Evolutionary conservation across 2,113 vertebrate species (phyloP).

Genomic region (Engraulis encrasicolus): DNA sequence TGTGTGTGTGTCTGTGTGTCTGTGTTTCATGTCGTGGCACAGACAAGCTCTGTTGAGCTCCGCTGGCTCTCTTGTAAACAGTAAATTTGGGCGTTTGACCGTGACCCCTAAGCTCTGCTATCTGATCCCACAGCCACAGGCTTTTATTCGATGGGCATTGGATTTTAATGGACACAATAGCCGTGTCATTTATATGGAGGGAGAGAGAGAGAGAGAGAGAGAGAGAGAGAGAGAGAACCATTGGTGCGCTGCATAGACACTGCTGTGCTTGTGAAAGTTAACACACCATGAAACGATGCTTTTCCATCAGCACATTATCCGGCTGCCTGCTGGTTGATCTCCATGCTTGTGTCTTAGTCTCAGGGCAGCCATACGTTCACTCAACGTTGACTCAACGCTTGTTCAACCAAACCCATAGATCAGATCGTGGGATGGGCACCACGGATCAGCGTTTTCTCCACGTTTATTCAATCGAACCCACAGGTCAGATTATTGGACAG

Average conservation of each 20-base stretch:
- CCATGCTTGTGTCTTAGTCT: conserved; percentile 37
- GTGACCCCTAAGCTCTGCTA: conserved; percentile 36
- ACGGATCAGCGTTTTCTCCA: no score
- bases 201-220: conserved; percentile 13
- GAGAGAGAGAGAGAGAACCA: neutral
- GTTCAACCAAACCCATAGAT: no score
- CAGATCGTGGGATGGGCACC: no score
- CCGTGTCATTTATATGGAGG: conserved; percentile 55
- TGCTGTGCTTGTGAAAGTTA: conserved; percentile 55
- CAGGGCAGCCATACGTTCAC: no score
- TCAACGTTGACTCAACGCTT: no score
- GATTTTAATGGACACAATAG: conserved; percentile 54
- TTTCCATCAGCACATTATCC: conserved; percentile 40
- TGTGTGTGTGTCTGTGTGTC: neutral
- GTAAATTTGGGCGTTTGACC: conserved; percentile 28
- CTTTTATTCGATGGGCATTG: conserved; percentile 52
- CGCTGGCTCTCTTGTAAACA: conserved; percentile 18
- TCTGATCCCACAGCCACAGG: conserved; percentile 48
- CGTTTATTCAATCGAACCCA: no score
- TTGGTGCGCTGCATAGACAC: conserved; percentile 9
- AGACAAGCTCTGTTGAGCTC: neutral
- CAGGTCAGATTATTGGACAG: no score
- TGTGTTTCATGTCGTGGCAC: neutral
- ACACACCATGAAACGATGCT: conserved; percentile 50
- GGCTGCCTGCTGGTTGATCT: conserved; percentile 29